phyloP scores from a whole-genome alignment of 2,113 vertebrate species.

The Tetrax tetrax region DNA sequence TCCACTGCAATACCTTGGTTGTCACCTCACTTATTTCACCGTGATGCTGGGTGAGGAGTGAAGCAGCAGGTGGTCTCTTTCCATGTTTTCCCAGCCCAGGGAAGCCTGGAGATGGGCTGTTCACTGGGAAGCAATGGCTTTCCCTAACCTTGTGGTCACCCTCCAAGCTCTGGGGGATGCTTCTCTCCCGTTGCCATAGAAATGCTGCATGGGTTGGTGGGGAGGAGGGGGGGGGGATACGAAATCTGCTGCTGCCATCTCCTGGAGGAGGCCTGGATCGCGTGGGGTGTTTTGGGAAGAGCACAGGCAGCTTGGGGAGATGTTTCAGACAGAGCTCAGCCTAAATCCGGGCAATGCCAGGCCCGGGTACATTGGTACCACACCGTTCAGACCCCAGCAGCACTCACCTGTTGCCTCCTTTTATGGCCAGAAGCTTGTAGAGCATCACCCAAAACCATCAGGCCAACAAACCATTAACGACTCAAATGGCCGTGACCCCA shows the following conservation, averaged over 20 bases:
- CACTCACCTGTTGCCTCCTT: not conserved
- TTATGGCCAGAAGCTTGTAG: not conserved
- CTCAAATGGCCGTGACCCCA: fast-evolving
- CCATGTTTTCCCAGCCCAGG: not conserved
- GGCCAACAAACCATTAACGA: fast-evolving
- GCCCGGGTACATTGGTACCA: not conserved
- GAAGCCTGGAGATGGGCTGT: not conserved
- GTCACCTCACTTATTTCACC: not conserved
- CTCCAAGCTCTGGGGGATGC: not conserved
- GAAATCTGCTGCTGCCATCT: constrained; percentile 56
- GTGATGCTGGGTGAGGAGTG: not conserved
- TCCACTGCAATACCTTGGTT: fast-evolving
- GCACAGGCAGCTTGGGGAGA: not conserved
- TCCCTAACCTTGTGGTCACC: not conserved
- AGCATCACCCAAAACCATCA: not conserved
- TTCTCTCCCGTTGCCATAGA: not conserved
- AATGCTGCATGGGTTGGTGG: not conserved
- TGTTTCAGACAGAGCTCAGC: not conserved
- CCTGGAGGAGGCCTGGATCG: constrained; percentile 19
- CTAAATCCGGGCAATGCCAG: not conserved
- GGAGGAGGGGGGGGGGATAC: not conserved
- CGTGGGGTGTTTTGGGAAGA: not conserved
- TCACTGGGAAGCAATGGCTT: not conserved
- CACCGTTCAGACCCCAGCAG: not conserved
- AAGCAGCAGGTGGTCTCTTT: not conserved